phyloP scores from a whole-genome alignment of 2,797 vertebrate genomes.

The Gorsachius magnificus region DNA sequence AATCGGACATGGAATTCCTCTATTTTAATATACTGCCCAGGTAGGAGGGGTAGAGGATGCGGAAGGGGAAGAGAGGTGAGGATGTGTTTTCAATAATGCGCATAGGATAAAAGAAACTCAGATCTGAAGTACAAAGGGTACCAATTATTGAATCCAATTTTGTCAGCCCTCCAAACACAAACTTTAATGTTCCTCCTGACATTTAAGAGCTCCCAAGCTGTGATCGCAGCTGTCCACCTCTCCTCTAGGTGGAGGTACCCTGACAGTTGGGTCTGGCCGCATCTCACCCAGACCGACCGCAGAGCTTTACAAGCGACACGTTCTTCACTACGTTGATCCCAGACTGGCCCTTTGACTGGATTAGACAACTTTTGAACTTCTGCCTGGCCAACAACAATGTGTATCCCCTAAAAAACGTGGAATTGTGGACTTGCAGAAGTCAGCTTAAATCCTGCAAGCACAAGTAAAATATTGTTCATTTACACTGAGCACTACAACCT shows the following conservation, averaged over 20 bases:
- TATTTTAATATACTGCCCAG: background rate
- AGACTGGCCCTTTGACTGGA: background rate
- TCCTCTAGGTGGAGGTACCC: background rate
- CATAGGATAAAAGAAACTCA: background rate
- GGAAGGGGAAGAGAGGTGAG: background rate
- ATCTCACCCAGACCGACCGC: background rate
- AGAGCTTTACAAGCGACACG: background rate
- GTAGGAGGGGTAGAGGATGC: background rate
- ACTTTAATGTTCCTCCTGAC: background rate
- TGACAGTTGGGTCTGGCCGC: background rate
- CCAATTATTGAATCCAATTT: background rate
- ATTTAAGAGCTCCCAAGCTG: background rate
- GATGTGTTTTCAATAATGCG: background rate
- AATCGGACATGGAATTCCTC: background rate
- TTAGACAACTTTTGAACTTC: background rate
- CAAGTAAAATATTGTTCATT: background rate
- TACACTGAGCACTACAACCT: background rate
- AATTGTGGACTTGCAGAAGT: background rate
- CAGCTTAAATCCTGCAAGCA: background rate
- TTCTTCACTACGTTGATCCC: background rate
- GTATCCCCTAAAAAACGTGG: background rate
- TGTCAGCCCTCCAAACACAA: background rate
- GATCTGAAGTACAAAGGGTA: background rate
- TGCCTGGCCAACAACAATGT: background rate
- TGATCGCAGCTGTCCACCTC: background rate